phyloP scores from a whole-genome alignment of 2,888 invertebrate genomes.

The Epinotia nisella region DNA sequence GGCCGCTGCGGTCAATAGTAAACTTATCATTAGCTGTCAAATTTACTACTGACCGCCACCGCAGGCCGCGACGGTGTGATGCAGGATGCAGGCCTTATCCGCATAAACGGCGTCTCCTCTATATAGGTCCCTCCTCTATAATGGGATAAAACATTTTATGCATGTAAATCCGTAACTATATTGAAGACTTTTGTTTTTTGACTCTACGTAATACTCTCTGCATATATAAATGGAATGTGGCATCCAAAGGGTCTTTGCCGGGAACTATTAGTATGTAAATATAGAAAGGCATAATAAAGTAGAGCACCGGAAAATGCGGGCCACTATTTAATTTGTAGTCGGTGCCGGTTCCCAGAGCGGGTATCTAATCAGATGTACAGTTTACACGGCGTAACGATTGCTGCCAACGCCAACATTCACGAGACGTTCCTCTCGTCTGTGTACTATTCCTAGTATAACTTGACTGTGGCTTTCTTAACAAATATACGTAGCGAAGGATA shows the following conservation, averaged over 20 bases:
- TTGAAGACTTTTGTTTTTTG: too few species aligned
- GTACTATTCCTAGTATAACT: neutral
- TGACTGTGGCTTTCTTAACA: neutral
- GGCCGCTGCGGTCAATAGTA: too few species aligned
- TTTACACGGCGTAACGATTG: conserved; percentile 75
- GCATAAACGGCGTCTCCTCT: too few species aligned
- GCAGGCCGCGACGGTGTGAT: too few species aligned
- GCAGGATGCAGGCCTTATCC: too few species aligned
- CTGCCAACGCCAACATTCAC: conserved; percentile 49
- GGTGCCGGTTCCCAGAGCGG: conserved; percentile 77
- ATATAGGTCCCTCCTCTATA: too few species aligned
- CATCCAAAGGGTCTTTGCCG: neutral
- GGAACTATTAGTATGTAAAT: conserved; percentile 18
- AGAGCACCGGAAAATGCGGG: conserved; percentile 62
- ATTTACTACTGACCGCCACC: too few species aligned
- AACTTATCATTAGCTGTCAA: too few species aligned
- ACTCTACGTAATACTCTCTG: neutral
- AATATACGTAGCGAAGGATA: neutral
- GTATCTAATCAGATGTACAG: conserved; percentile 81
- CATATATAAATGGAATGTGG: neutral
- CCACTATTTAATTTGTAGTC: conserved; percentile 70
- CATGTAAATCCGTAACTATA: too few species aligned
- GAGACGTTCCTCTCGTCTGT: neutral
- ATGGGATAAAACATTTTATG: too few species aligned
- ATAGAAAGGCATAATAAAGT: conserved; percentile 50